phyloP scores from a whole-genome alignment of 2,113 vertebrate genomes.

The Gambusia affinis region DNA sequence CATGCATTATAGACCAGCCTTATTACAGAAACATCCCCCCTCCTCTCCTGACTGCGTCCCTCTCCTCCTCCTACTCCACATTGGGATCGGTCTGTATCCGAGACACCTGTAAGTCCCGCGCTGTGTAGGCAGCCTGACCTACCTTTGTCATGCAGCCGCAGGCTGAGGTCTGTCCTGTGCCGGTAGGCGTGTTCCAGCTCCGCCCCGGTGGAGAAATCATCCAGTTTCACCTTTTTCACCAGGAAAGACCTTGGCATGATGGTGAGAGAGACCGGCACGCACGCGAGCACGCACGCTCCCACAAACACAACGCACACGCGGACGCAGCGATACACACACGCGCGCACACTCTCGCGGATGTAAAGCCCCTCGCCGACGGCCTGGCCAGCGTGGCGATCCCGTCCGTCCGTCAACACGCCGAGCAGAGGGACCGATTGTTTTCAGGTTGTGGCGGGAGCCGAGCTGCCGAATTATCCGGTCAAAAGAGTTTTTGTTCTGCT shows the following conservation, averaged over 20 bases:
- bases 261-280: conserved; percentile 56
- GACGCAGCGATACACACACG: conserved; percentile 42
- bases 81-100: conserved; percentile 27
- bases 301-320: conserved; percentile 19
- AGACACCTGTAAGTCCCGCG: conserved; percentile 63
- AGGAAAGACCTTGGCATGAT: conserved; percentile 96
- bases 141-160: conserved; percentile 91
- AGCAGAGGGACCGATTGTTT: conserved; percentile 36
- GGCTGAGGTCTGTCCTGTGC: conserved; percentile 85
- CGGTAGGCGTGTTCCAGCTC: conserved; percentile 88
- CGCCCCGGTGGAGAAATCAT: conserved; percentile 87
- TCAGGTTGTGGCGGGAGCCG: conserved; percentile 9
- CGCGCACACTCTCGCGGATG: conserved; percentile 39
- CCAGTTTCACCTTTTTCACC: conserved; percentile 96
- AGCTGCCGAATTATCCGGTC: conserved; percentile 23
- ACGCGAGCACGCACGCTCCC: conserved; percentile 44
- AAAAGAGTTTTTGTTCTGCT: conserved; percentile 13
- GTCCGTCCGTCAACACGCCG: conserved; percentile 16
- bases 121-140: conserved; percentile 52
- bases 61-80: conserved; percentile 19
- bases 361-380: conserved; percentile 43
- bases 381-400: conserved; percentile 69
- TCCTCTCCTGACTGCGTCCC: conserved; percentile 6
- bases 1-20: neutral
- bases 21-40: conserved; percentile 1